These are phyloP conservation scores for Odontamblyopus rebecca DNA, from an alignment of 2,797 vertebrate species.

Conservation along the genomic window DNA sequence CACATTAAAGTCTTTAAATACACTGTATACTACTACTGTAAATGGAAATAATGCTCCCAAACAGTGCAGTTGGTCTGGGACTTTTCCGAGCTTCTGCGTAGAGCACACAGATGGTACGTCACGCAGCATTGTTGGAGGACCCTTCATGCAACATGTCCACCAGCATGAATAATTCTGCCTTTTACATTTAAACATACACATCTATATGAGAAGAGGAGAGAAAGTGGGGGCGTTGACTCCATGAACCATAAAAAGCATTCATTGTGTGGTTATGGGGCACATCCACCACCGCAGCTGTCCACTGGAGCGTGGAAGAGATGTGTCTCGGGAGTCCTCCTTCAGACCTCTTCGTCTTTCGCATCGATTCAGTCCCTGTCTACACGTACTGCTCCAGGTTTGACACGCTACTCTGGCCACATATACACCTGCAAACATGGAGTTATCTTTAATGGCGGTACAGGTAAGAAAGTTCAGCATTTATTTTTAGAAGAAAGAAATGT, in stretches of 20 bases:
- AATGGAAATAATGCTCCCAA: neutral
- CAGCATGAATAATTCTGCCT: slow-evolving; percentile 52
- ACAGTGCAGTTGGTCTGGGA: neutral
- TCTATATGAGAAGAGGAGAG: slow-evolving; percentile 19
- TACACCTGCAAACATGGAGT: slow-evolving; percentile 57
- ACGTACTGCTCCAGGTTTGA: slow-evolving; percentile 9
- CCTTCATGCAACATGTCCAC: slow-evolving; percentile 27
- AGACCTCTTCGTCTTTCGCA: neutral
- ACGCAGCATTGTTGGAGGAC: slow-evolving; percentile 21
- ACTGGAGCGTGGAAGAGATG: slow-evolving; percentile 22
- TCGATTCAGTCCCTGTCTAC: slow-evolving; percentile 5
- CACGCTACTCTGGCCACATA: slow-evolving; percentile 18
- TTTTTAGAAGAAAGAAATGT: neutral
- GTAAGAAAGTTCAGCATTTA: slow-evolving; percentile 43
- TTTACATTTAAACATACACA: slow-evolving; percentile 30
- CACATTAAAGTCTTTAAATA: neutral
- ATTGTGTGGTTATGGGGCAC: slow-evolving; percentile 48
- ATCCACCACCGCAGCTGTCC: slow-evolving; percentile 29
- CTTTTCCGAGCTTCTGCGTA: neutral
- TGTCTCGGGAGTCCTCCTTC: slow-evolving; percentile 10
- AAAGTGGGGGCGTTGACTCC: slow-evolving; percentile 14
- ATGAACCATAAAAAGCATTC: slow-evolving; percentile 60
- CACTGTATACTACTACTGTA: neutral
- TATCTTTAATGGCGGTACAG: slow-evolving; percentile 66
- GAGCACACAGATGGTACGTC: slow-evolving; percentile 14